Evolutionary conservation across 2,888 invertebrate species (phyloP), one percentile per base, ranked within the genome.

Genomic region (Leptura quadrifasciata): DNA sequence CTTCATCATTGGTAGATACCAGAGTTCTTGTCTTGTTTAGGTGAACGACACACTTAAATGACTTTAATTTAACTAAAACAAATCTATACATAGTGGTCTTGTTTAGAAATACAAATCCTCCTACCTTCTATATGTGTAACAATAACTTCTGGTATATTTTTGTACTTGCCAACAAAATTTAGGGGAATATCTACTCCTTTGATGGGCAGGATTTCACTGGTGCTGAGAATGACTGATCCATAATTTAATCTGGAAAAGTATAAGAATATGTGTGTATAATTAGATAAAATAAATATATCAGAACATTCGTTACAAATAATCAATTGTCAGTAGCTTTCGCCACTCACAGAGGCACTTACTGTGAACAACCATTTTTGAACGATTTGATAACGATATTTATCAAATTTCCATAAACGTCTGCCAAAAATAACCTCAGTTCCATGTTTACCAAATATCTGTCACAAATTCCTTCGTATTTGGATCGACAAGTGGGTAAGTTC

Each of bases 391-490:
- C 90, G 3, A 94, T 84, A 76, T 91, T 90, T 61, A 93, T 90
- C 9, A 91, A 88, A 0, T 91, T 91, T 0, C 94, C 94, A 79
- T 93, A 91, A 60, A 87, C 86, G 2, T 91, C 90, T 64, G 74
- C 83, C 5, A 85, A 85, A 82, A 86, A 90, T 81, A 84, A 72
- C 82, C 76, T 81, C 78, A 85, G 75, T 84, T 81, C 81, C 57
- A 76, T 86, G 75, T 81, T 86, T 76, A 85, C 73, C 6, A 79
- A 71, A 31, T 81, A 79, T 17, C 81, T 77, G 17, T 88, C 86
- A 5, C 81, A 80, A 0, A 82, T 83, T 1, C 88, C 87, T 76
- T 80, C 81, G 47, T 80, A 70, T 76, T 85, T 80, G 80, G 83
- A 81, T 76, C 85, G 72, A 81, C 65, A 90, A 91, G 90, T 61